Conservation (phyloP, 2,888 invertebrate species). For the Nymphalis urticae region DNA sequence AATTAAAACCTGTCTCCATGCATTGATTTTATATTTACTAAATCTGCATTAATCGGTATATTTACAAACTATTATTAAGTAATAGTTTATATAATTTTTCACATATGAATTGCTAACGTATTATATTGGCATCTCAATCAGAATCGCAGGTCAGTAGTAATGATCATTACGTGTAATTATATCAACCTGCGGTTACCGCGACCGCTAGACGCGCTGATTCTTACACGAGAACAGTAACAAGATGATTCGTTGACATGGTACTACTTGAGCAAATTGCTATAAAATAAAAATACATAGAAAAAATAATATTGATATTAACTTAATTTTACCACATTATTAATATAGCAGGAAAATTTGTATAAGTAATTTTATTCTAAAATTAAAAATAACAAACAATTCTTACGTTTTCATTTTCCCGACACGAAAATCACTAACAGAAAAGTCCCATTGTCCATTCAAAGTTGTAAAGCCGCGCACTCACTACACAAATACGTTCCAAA, state of each 20-base stretch:
- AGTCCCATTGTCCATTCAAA: slow-evolving; percentile 63
- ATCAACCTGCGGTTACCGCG: slow-evolving; percentile 49
- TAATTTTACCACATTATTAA: not conserved
- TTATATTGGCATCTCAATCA: slow-evolving; percentile 19
- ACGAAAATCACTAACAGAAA: slow-evolving; percentile 67
- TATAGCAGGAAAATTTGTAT: not conserved
- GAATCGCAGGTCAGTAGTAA: slow-evolving; percentile 15
- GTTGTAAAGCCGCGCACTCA: slow-evolving; percentile 57
- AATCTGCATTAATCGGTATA: too few relatives aligned
- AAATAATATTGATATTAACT: not conserved
- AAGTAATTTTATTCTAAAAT: slow-evolving; percentile 11
- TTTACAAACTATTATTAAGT: not conserved
- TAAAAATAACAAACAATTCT: slow-evolving; percentile 60
- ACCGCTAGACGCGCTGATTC: slow-evolving; percentile 39
- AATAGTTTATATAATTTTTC: not conserved
- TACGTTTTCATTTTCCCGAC: slow-evolving; percentile 77
- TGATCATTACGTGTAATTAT: slow-evolving; percentile 47
- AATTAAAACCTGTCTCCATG: too few relatives aligned
- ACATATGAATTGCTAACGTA: not conserved
- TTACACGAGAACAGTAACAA: slow-evolving; percentile 15
- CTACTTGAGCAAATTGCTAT: not conserved
- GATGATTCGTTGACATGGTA: not conserved
- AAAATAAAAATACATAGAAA: not conserved
- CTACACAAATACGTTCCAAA: slow-evolving; percentile 39
- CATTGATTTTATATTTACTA: too few relatives aligned